These are phyloP conservation scores for Heterocephalus glaber DNA, from an alignment of 2,113 vertebrate species.

Conservation along the genomic window DNA sequence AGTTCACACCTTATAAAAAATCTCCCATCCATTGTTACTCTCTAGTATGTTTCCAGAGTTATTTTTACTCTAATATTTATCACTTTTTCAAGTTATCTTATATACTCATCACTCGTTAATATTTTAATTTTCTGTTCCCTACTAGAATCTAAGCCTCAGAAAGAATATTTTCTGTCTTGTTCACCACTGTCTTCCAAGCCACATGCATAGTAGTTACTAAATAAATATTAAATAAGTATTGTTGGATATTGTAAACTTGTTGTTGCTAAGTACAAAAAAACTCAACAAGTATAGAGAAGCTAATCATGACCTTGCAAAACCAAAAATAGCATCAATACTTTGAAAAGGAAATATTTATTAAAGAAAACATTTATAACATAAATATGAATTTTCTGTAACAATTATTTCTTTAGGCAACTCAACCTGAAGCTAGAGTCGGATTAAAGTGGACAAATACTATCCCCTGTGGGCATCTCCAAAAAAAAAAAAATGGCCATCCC, in stretches of 20 bases:
- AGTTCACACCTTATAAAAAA: slow-evolving; percentile 12
- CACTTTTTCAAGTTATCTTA: not conserved
- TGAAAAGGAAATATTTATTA: not conserved
- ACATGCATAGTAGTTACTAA: not conserved
- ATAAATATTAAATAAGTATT: not conserved
- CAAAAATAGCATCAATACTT: slow-evolving; percentile 3
- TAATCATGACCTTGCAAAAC: not conserved
- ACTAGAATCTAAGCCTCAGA: not conserved
- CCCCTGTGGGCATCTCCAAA: not conserved
- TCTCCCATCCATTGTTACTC: not conserved
- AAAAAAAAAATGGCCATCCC: not conserved
- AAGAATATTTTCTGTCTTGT: not conserved
- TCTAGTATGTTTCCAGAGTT: not conserved
- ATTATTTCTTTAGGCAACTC: not conserved
- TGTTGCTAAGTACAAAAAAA: slow-evolving; percentile 35
- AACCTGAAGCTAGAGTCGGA: not conserved
- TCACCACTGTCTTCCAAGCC: not conserved
- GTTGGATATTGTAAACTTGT: not conserved
- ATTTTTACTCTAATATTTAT: slow-evolving; percentile 9
- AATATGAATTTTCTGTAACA: slow-evolving; percentile 25
- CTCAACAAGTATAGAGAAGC: not conserved
- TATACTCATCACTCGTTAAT: not conserved
- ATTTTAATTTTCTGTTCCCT: not conserved
- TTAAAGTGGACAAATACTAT: not conserved
- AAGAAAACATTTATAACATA: not conserved